Evolutionary conservation across 1,140 invertebrate genomes (phyloP), one percentile per base, ranked within the genome.

Genomic region (Caerostris extrusa): DNA sequence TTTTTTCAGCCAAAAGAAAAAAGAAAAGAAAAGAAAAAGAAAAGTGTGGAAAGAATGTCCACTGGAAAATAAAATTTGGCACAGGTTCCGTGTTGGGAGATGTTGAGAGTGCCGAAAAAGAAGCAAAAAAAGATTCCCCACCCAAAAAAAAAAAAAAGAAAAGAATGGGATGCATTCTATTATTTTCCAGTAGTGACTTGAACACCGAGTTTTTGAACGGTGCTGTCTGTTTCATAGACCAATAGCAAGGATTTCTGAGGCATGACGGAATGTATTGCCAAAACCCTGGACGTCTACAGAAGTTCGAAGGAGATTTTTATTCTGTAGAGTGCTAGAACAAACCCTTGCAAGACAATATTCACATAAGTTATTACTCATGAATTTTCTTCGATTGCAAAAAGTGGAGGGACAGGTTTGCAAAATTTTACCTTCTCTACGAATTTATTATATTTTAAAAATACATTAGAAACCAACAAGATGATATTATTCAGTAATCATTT

Each of bases 41-140:
- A 67, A 50, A 77, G 53, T 19, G 71, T 77, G 71, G 34, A 50
- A 8, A 83, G 55, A 83, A 14, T 83, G 82, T 83, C 82, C 55
- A n/a, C 82, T 57, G 55, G 82, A 58, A 83, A 83, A 83, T 83
- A 83, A 83, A 83, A 83, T 83, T 83, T 83, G 82, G 82, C 82
- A 83, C 55, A n/a, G 82, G 82, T 56, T 83, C 82, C 55, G 82
- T 83, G 82, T 83, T 58, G 55, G 82, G 82, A 56, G 56, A 83
- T 83, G 82, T 56, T 58, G 82, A 58, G 71, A 77, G 71, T 77
- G 19, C 14, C 7, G 82, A 57, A 83, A 50, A 50, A 71, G 71
- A 77, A 77, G 8, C 3, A 34, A n/a, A 50, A 77, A 8, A 34
- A n/a, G 17, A 5, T 67, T 67, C 17, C 53, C 4, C 12, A 17